Percentiles rank a stretch among this genome's conserved stretches.
Conservation (phyloP, 2,113 vertebrate genomes). For the Coracopsis vasa region DNA sequence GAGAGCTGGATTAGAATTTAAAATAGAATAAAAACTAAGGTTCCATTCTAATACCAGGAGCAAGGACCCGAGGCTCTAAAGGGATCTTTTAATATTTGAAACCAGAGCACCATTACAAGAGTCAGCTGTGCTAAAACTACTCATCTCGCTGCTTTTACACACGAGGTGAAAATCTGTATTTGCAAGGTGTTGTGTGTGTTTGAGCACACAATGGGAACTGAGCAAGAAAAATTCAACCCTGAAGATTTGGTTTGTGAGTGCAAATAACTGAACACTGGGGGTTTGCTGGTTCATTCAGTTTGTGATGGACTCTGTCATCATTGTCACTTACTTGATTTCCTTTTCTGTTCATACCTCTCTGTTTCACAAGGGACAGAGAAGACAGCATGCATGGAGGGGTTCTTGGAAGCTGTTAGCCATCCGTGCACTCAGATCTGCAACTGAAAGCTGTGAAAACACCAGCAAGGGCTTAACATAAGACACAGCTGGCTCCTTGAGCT, state of each 20-base stretch:
- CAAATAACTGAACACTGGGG: background rate
- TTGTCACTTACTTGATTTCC: background rate
- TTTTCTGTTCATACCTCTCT: background rate
- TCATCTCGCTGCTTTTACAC: background rate
- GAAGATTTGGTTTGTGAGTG: background rate
- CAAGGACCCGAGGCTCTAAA: background rate
- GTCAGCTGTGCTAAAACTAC: background rate
- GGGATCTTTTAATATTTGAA: background rate
- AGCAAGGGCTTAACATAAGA: background rate
- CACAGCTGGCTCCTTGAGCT: background rate
- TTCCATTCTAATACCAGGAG: background rate
- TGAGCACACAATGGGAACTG: background rate
- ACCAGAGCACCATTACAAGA: background rate
- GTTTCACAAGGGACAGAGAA: background rate
- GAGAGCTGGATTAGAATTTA: background rate
- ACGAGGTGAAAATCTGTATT: background rate
- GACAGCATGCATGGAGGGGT: background rate
- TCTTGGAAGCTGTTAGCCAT: background rate
- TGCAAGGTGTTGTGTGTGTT: background rate
- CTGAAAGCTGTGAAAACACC: background rate
- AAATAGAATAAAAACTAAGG: background rate
- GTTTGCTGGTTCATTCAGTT: background rate
- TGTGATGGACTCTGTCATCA: background rate
- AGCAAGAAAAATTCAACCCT: background rate
- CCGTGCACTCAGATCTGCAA: background rate